Base-by-base conservation (phyloP, 2,113 vertebrate genomes). In the Paralichthys olivaceus region DNA sequence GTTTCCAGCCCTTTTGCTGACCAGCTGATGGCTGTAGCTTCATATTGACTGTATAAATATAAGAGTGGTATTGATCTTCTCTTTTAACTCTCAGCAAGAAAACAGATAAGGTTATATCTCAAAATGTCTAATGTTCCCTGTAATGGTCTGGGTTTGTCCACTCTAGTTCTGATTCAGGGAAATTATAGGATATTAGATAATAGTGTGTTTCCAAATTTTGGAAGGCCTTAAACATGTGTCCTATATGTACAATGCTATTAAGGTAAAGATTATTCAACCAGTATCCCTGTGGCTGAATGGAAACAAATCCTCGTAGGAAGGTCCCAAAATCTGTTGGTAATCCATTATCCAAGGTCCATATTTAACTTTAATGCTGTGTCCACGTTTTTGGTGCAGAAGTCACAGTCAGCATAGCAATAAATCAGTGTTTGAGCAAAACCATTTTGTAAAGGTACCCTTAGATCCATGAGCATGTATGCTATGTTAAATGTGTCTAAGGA, bases 401-500 rank as follows among this genome's bases (percentile, higher is more conserved):
- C 47, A n/a, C 3, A 69, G 34, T 53, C 53, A 22, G 73, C 19
- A 40, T 2, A 45, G 19, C 5, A 45, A 29, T 37, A 20, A 2
- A 26, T 67, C 25, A 32, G 37, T 59, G 29, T 67, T 59, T 28
- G 43, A 47, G 20, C 20, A 56, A 25, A 45, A 70, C 26, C 19
- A 40, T 65, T 51, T 19, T 11, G 57, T 56, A 14, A 68, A 25
- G 19, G 25, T 59, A 73, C 53, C 69, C 25, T 32, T n/a, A 14
- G 40, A 81, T 61, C 54, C 60, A 26, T 29, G 71, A 65, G 60
- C 61, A 83, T 80, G 76, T 20, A 37, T 47, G 65, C 62, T 72
- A 85, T 83, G 84, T 59, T 83, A 65, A 89, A 71, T 62, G 70
- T 19, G 7, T 78, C 76, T 77, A 71, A 73, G 79, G 43, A 59